Percentiles rank a stretch among this genome's conserved stretches.
Evolutionary conservation across 2,113 vertebrate species (phyloP).

Genomic region (Ameiurus melas): DNA sequence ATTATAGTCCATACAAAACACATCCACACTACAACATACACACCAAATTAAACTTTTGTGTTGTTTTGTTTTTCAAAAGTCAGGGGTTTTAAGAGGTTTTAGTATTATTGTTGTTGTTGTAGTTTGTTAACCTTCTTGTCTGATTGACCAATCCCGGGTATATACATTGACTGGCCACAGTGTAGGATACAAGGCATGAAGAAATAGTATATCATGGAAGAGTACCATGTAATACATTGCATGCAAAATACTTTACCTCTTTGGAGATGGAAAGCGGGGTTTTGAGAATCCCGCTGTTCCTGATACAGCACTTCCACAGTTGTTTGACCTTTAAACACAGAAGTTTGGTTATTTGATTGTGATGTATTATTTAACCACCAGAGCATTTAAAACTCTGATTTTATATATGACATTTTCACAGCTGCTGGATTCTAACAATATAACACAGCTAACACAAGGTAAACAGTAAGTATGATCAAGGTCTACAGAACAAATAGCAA

Average conservation of each 20-base stretch:
- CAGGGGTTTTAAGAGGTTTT: background rate
- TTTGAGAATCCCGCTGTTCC: constrained; percentile 24
- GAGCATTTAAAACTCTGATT: background rate
- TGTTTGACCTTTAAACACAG: constrained; percentile 17
- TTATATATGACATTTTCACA: background rate
- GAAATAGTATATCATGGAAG: background rate
- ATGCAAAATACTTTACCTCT: constrained; percentile 14
- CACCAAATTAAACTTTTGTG: background rate
- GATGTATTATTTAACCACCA: background rate
- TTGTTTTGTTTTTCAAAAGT: background rate
- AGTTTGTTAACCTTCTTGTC: background rate
- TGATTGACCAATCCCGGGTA: background rate
- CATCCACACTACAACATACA: background rate
- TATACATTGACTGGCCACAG: background rate
- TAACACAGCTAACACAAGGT: background rate
- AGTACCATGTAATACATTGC: too few relatives aligned
- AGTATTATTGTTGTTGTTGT: background rate
- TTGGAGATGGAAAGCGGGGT: constrained; percentile 37
- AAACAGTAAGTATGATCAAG: background rate
- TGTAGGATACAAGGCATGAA: background rate
- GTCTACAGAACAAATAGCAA: background rate
- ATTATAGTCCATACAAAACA: background rate
- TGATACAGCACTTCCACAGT: background rate
- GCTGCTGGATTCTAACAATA: background rate
- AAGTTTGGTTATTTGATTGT: background rate